A percentile compares a stretch with the other conserved stretches of the same genome.
Evolutionary conservation across 1,140 invertebrate species (phyloP).

Genomic region (Pogonognathellus flavescens): DNA sequence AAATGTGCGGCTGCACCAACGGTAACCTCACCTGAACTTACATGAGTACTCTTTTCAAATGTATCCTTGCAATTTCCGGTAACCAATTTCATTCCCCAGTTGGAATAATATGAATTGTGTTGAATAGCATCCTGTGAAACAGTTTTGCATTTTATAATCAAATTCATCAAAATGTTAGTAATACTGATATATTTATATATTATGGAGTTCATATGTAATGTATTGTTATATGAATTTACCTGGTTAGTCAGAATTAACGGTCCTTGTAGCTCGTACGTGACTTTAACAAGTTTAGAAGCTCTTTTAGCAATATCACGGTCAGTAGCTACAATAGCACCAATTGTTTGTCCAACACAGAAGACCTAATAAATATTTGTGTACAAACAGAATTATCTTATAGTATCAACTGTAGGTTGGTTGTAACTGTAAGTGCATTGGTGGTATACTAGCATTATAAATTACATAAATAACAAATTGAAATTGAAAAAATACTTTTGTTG

Average conservation of each 20-base stretch:
- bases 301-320: conserved; percentile 68
- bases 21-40: conserved; percentile 70
- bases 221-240: conserved; percentile 46
- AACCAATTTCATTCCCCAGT: conserved; percentile 61
- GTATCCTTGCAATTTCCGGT: conserved; percentile 68
- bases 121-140: conserved; percentile 69
- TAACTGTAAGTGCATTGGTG: background rate
- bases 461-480: too few species aligned
- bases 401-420: too few species aligned
- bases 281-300: conserved; percentile 70
- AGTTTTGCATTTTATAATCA: background rate
- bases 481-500: conserved; percentile 64
- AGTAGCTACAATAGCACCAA: conserved; percentile 70
- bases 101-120: conserved; percentile 68
- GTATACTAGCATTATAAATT: too few species aligned
- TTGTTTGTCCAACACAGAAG: conserved; percentile 69
- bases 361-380: conserved; percentile 65
- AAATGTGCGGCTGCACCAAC: conserved; percentile 77
- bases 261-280: conserved; percentile 68
- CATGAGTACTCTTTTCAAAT: conserved; percentile 53
- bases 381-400: conserved; percentile 63
- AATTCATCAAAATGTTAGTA: too few species aligned
- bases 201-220: too few species aligned
- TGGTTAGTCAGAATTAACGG: conserved; percentile 73
- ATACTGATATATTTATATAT: too few species aligned